Conservation (phyloP, 2,888 invertebrate species). For the Phyllotreta striolata region DNA sequence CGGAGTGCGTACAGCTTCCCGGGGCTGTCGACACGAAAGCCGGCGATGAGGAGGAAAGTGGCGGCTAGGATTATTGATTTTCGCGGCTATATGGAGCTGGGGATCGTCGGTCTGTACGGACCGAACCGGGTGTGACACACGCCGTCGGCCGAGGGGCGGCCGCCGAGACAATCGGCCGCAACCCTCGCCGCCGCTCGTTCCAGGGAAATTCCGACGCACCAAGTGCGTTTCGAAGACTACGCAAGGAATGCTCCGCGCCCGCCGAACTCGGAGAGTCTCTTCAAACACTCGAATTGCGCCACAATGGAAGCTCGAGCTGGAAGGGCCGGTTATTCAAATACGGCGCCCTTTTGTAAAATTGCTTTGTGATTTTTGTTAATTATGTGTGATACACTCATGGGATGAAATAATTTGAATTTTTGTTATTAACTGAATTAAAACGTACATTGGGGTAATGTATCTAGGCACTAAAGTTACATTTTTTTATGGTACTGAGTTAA, state of each 20-base stretch:
- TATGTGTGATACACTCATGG: too few species aligned
- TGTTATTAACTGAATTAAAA: too few species aligned
- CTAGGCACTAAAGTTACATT: too few species aligned
- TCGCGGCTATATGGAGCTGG: slow-evolving; percentile 34
- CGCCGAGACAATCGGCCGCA: slow-evolving; percentile 35
- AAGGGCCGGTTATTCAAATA: neutral
- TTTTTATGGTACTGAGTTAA: too few species aligned
- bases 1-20: slow-evolving; percentile 32
- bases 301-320: neutral
- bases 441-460: too few species aligned
- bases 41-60: slow-evolving; percentile 31
- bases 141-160: slow-evolving; percentile 30
- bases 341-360: too few species aligned
- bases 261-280: neutral
- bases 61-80: slow-evolving; percentile 38
- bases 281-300: neutral
- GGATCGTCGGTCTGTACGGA: slow-evolving; percentile 29
- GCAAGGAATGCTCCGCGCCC: neutral
- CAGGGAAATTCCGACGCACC: slow-evolving; percentile 27
- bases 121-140: slow-evolving; percentile 37
- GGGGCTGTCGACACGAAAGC: slow-evolving; percentile 29
- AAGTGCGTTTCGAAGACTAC: slow-evolving; percentile 24
- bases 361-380: too few species aligned
- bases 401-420: too few species aligned
- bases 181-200: slow-evolving; percentile 23